Evolutionary conservation across 2,888 invertebrate genomes (phyloP).

Genomic region (Microchrysa polita): DNA sequence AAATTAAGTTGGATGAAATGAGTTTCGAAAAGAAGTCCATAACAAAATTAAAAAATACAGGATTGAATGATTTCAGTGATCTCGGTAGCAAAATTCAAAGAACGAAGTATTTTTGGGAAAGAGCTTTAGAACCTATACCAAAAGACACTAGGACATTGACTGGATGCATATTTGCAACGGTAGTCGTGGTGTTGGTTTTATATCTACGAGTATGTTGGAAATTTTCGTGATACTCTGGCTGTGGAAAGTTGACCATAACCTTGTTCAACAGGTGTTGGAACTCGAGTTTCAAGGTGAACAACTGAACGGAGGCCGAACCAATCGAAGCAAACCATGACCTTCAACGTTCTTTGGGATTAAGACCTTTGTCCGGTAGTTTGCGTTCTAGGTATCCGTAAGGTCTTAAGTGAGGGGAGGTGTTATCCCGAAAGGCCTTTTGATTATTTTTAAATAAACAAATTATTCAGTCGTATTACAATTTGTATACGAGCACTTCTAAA

Average conservation of each 20-base stretch:
- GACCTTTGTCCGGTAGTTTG: neutral
- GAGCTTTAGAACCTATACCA: neutral
- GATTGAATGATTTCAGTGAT: neutral
- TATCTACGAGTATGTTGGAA: too few species aligned
- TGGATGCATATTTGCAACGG: neutral
- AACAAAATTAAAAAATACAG: constrained; percentile 8
- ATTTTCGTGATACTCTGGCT: neutral
- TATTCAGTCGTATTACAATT: too few species aligned
- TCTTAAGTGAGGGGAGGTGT: constrained; percentile 5
- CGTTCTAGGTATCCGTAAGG: constrained; percentile 10
- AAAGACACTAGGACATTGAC: neutral
- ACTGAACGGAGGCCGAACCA: too few species aligned
- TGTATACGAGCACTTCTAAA: too few species aligned
- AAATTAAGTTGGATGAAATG: neutral
- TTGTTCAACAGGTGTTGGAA: neutral
- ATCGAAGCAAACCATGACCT: too few species aligned
- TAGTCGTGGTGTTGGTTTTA: neutral
- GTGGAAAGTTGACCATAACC: neutral
- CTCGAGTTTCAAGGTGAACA: too few species aligned
- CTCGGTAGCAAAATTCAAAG: neutral
- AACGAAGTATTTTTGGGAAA: neutral
- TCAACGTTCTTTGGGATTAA: neutral
- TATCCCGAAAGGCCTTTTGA: too few species aligned
- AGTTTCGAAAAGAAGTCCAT: neutral
- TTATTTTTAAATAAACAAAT: too few species aligned